Conservation (phyloP, 2,113 vertebrate genomes). For the Tyto alba region DNA sequence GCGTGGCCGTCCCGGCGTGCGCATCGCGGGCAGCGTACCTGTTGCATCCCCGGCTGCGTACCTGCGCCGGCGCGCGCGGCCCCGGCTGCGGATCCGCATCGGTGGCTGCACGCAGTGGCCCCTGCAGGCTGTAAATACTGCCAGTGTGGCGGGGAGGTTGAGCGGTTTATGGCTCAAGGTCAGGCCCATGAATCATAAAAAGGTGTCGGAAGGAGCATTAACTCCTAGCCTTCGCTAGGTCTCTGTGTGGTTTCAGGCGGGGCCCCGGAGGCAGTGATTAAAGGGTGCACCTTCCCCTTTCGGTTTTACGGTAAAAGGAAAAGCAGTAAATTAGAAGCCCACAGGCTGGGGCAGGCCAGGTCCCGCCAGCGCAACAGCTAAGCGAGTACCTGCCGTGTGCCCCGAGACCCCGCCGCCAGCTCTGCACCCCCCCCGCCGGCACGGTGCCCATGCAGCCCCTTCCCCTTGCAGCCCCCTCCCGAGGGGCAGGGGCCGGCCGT, state of each 20-base stretch:
- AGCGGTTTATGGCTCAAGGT: conserved; percentile 78
- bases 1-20: fast-evolving
- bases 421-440: fast-evolving
- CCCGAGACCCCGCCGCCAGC: background rate
- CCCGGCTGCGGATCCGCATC: background rate
- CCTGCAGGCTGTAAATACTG: conserved; percentile 75
- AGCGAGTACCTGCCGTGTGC: background rate
- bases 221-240: conserved; percentile 60
- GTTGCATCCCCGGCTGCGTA: background rate
- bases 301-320: conserved; percentile 73
- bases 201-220: conserved; percentile 76
- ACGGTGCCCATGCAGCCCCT: background rate
- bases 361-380: background rate
- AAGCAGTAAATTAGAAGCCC: conserved; percentile 71
- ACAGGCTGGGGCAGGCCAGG: conserved; percentile 47
- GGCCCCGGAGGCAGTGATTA: conserved; percentile 69
- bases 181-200: conserved; percentile 80
- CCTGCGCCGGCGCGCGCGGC: background rate
- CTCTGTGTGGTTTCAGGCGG: conserved; percentile 69
- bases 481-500: fast-evolving
- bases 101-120: conserved; percentile 36
- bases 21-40: background rate
- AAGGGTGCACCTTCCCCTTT: conserved; percentile 70
- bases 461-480: background rate
- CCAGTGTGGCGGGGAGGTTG: conserved; percentile 62